A percentile compares a stretch with the other conserved stretches of the same genome.
These are phyloP conservation scores for Patella caerulea DNA, from an alignment of 2,888 invertebrate genomes.

Conservation along the genomic window DNA sequence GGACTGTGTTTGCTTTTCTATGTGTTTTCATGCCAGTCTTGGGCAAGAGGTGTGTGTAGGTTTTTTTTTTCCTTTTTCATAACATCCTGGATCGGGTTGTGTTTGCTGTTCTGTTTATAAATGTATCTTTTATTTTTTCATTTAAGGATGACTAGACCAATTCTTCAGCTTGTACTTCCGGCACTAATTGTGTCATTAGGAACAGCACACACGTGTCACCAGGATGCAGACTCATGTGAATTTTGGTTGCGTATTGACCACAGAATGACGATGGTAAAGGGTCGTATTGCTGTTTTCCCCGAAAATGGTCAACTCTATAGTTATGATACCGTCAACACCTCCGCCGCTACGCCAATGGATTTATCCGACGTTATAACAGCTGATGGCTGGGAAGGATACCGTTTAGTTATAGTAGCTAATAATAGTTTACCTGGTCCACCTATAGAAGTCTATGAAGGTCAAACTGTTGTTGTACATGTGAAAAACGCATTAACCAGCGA, in stretches of 20 bases:
- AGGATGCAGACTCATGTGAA: conserved; percentile 36
- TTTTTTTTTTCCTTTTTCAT: no score
- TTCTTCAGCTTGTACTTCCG: no score
- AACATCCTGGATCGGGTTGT: no score
- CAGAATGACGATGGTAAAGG: conserved; percentile 49
- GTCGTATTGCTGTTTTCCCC: conserved; percentile 40
- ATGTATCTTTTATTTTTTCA: no score
- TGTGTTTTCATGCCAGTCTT: no score
- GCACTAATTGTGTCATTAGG: no score
- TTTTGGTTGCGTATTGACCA: conserved; percentile 41
- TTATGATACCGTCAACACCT: conserved; percentile 44
- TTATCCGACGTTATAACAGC: neutral
- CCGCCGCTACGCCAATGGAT: conserved; percentile 33
- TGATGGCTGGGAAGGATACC: neutral
- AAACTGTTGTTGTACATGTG: neutral
- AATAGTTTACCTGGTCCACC: neutral
- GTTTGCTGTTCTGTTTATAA: no score
- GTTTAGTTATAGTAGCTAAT: neutral
- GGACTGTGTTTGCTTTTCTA: no score
- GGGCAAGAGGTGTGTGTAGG: no score
- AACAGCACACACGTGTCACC: conserved; percentile 20
- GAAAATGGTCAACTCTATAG: conserved; percentile 43
- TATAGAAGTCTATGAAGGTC: neutral
- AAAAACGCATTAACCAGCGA: neutral
- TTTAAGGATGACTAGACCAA: no score